Evolutionary conservation across 2,797 vertebrate genomes (phyloP).

Genomic region (Chelmon rostratus): DNA sequence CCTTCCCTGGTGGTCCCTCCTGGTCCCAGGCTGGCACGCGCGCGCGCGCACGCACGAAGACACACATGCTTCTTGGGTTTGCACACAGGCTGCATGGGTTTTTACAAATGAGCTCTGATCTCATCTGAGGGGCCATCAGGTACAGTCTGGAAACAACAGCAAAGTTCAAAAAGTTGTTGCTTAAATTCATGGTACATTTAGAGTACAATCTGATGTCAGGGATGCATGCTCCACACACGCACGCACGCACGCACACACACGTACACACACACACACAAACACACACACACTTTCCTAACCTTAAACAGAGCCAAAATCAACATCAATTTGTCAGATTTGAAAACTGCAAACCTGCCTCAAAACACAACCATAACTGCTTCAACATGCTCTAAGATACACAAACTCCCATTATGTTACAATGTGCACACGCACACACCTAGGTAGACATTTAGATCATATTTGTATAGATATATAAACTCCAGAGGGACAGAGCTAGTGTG

Average conservation of each 20-base stretch:
- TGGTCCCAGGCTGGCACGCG: constrained; percentile 32
- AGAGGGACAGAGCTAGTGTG: constrained; percentile 22
- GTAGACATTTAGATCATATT: constrained; percentile 28
- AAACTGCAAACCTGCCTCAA: constrained; percentile 48
- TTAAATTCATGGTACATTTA: constrained; percentile 44
- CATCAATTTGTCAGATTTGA: constrained; percentile 57
- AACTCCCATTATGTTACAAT: constrained; percentile 1
- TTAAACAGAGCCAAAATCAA: constrained; percentile 43
- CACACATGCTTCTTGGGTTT: constrained; percentile 19
- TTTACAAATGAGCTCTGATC: constrained; percentile 48
- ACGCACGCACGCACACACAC: constrained; percentile 3
- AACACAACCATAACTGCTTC: constrained; percentile 50
- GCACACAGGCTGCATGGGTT: no score
- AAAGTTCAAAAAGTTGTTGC: constrained; percentile 55
- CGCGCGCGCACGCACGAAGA: background rate
- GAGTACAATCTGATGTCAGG: constrained; percentile 49
- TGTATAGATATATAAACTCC: constrained; percentile 21
- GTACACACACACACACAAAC: constrained; percentile 15
- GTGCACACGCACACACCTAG: constrained; percentile 17
- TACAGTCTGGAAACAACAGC: constrained; percentile 34
- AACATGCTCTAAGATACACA: constrained; percentile 32
- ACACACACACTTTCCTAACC: background rate
- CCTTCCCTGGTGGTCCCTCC: constrained; percentile 70
- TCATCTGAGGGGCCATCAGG: constrained; percentile 31
- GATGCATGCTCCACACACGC: background rate